Base-by-base conservation (phyloP, 2,888 invertebrate genomes). In the Bugulina stolonifera region DNA sequence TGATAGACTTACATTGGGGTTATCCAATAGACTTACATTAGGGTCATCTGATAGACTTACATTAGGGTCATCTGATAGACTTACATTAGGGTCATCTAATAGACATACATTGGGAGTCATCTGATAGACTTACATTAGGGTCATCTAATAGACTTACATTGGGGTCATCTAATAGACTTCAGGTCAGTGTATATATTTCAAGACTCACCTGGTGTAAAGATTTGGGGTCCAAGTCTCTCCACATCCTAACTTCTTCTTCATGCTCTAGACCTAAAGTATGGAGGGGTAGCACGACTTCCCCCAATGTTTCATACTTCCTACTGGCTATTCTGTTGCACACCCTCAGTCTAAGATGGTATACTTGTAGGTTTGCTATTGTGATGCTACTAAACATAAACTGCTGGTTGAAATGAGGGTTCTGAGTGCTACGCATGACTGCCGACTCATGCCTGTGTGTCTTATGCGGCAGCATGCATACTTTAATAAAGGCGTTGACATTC, bases 321-420 rank as follows among this genome's bases (percentile, higher is more conserved):
- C n/a, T 23, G 52, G 52, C 23, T 55, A 77, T 78, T 73, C 82
- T 82, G 74, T 85, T 82, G 73, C 81, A 84, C 29, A 84, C 77
- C 71, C 81, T 81, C 18, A 86, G 79, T 25, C 79, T 71, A 27
- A 86, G 77, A 3, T 78, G 76, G 76, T 83, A 81, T 34, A 78
- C 77, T 73, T 82, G 79, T 54, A 85, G 73, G 69, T 84, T 82
- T 34, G 84, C 83, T 23, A 79, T 75, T n/a, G 79, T 76, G 34
- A 85, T 77, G 73, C 81, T 80, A 73, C 83, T 83, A 77, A 86
- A 85, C 75, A 81, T 82, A 75, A 85, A 82, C 73, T 84, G 83
- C 78, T 85, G 79, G 69, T 85, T 82, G 75, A 81, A 84, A 22
- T 82, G 76, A 1, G 84, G 85, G 75, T 84, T 79, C 22, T 81